Conservation (phyloP, 1,140 invertebrate genomes). For the Tenebrio molitor region DNA sequence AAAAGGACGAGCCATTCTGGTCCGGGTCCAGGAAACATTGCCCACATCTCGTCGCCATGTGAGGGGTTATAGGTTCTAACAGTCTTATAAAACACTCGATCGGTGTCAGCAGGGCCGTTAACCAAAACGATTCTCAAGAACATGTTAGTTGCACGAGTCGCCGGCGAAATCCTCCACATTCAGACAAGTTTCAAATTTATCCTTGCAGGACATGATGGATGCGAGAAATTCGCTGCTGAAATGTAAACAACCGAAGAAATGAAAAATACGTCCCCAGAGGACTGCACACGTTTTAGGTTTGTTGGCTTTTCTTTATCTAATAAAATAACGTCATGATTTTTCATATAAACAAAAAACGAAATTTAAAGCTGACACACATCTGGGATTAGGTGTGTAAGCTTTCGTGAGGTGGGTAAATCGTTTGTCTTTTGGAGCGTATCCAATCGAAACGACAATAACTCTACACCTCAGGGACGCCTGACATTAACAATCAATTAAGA, state of each 20-base stretch:
- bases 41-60: background rate
- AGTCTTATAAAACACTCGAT: slow-evolving; percentile 4
- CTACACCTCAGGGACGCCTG: no score
- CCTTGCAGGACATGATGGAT: slow-evolving; percentile 8
- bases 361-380: background rate
- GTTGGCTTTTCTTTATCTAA: slow-evolving; percentile 35
- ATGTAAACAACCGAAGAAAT: slow-evolving; percentile 36
- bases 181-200: slow-evolving; percentile 10
- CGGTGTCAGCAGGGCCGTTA: slow-evolving; percentile 13
- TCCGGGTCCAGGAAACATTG: slow-evolving; percentile 1
- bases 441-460: no score
- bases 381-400: background rate
- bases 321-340: slow-evolving; percentile 32
- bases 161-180: background rate
- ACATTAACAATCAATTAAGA: no score
- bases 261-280: slow-evolving; percentile 28
- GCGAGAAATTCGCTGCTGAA: slow-evolving; percentile 34
- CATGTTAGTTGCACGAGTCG: slow-evolving; percentile 7
- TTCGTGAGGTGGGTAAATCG: background rate
- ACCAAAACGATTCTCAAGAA: background rate
- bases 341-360: slow-evolving; percentile 3
- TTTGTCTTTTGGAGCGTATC: no score
- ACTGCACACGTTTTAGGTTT: slow-evolving; percentile 19
- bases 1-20: background rate
- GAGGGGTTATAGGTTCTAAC: slow-evolving; percentile 5